phyloP scores from a whole-genome alignment of 1,140 invertebrate genomes.

The Augochlora pura region DNA sequence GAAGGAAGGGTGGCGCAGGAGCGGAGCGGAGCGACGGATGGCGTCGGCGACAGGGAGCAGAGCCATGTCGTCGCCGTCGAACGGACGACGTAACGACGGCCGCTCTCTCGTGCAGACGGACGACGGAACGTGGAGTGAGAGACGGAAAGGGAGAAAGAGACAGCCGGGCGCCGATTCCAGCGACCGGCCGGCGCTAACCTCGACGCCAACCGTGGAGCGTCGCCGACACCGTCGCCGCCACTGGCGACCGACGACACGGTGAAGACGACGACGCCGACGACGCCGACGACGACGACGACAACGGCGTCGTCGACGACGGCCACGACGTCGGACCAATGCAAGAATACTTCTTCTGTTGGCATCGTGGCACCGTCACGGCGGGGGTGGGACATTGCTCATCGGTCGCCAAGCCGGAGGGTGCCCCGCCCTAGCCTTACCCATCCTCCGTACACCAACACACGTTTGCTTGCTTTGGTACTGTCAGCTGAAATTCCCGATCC shows the following conservation, averaged over 20 bases:
- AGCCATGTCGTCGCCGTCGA: constrained; percentile 59
- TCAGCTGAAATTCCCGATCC: constrained; percentile 39
- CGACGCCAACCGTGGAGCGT: constrained; percentile 66
- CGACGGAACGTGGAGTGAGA: constrained; percentile 48
- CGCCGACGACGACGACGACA: constrained; percentile 39
- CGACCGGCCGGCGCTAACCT: constrained; percentile 65
- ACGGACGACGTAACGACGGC: constrained; percentile 53
- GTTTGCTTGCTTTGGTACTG: constrained; percentile 24
- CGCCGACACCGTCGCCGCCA: constrained; percentile 55
- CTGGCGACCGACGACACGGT: constrained; percentile 47
- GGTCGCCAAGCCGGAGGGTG: constrained; percentile 64
- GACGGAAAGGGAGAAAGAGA: constrained; percentile 62
- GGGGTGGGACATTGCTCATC: constrained; percentile 54
- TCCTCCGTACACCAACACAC: constrained; percentile 20
- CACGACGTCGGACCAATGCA: constrained; percentile 59
- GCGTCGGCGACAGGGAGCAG: constrained; percentile 57
- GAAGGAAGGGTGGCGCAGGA: constrained; percentile 16
- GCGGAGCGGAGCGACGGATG: constrained; percentile 34
- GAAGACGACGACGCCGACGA: constrained; percentile 27
- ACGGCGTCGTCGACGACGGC: constrained; percentile 47
- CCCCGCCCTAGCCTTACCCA: constrained; percentile 30
- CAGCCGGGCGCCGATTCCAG: constrained; percentile 66
- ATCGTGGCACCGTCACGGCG: constrained; percentile 55
- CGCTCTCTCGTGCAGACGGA: constrained; percentile 53
- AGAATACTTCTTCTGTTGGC: constrained; percentile 64